phyloP scores from a whole-genome alignment of 2,888 invertebrate genomes.

The Chironomus tentans region DNA sequence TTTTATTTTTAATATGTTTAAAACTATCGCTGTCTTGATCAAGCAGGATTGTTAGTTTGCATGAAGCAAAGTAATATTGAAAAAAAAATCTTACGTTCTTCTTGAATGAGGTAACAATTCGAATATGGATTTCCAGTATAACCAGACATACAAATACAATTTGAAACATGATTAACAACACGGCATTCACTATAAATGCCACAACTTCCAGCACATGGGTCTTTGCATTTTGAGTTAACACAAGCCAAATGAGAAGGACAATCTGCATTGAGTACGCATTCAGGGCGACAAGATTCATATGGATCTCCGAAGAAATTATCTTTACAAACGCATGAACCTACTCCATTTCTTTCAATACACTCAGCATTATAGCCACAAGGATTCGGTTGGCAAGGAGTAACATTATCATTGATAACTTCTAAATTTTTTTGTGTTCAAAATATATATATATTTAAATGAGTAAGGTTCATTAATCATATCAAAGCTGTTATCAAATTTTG shows the following conservation, averaged over 20 bases:
- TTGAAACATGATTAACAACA: constrained; percentile 78
- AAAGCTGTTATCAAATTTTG: no score
- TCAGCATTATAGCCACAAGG: constrained; percentile 57
- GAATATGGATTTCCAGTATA: constrained; percentile 66
- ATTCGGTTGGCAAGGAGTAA: constrained; percentile 39
- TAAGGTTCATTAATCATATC: no score
- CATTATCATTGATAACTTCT: no score
- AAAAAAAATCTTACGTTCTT: neutral
- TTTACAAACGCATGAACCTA: constrained; percentile 49
- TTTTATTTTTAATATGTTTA: no score
- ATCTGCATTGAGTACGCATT: constrained; percentile 76
- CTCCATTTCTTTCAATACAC: constrained; percentile 43
- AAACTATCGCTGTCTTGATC: no score
- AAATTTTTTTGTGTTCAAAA: no score
- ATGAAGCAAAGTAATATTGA: no score
- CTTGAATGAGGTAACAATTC: constrained; percentile 40
- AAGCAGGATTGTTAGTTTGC: no score
- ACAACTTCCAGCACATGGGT: constrained; percentile 80
- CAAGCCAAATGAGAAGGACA: constrained; percentile 77
- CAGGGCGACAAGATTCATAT: constrained; percentile 61
- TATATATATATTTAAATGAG: no score
- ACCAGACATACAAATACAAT: constrained; percentile 65
- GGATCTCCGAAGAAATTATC: constrained; percentile 50
- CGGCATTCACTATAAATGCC: constrained; percentile 74
- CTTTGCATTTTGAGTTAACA: constrained; percentile 69